Evolutionary conservation across 2,888 invertebrate species (phyloP).

Genomic region (Miltochrista miniata): DNA sequence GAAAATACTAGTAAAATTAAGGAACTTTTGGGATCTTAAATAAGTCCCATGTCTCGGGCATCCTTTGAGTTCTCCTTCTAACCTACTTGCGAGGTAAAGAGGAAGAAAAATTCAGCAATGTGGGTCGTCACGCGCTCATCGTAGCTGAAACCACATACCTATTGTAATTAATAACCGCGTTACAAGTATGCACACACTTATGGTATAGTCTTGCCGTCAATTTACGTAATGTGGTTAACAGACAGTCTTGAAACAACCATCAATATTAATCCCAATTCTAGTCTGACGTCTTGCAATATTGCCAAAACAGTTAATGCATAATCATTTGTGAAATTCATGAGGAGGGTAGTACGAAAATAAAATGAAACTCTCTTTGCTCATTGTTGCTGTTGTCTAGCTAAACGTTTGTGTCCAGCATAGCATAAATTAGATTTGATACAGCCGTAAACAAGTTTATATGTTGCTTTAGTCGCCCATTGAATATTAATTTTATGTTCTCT

Average conservation of each 20-base stretch:
- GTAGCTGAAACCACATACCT: too few species aligned
- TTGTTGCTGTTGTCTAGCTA: constrained; percentile 6
- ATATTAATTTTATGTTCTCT: constrained; percentile 36
- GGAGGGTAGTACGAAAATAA: background rate
- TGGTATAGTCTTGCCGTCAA: background rate
- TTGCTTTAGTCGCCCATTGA: constrained; percentile 28
- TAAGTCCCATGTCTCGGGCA: too few species aligned
- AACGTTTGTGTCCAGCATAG: constrained; percentile 26
- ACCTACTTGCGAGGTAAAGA: too few species aligned
- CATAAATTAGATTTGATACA: constrained; percentile 35
- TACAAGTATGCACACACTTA: too few species aligned
- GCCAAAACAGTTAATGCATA: background rate
- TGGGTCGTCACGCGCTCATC: too few species aligned
- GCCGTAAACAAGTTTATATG: constrained; percentile 35
- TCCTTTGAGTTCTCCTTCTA: too few species aligned
- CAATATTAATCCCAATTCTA: background rate
- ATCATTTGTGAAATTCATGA: background rate
- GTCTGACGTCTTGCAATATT: background rate
- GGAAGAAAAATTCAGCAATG: too few species aligned
- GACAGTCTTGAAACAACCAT: background rate
- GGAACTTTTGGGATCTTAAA: too few species aligned
- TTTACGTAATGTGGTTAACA: too few species aligned
- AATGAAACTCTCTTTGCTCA: background rate
- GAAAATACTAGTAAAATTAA: too few species aligned
- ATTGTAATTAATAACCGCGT: too few species aligned